Conservation (phyloP, 1,140 invertebrate species). For the Drosophila pandora region DNA sequence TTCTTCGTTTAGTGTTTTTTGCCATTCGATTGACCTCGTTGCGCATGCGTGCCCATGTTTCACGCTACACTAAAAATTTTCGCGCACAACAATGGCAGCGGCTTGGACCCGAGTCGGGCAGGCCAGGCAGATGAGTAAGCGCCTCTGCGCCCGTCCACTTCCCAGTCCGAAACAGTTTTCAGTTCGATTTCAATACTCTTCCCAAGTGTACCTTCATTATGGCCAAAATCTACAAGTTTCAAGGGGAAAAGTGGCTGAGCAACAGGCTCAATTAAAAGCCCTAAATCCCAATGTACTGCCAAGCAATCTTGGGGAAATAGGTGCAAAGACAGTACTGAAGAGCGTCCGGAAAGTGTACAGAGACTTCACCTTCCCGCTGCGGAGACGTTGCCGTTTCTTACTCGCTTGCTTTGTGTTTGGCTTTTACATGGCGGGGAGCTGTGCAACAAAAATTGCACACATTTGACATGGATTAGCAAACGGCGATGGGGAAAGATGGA, state of each 20-base stretch:
- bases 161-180: constrained; percentile 35
- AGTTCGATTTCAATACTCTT: constrained; percentile 24
- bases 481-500: constrained; percentile 41
- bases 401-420: constrained; percentile 33
- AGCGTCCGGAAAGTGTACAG: neutral
- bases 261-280: no score
- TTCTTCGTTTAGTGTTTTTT: constrained; percentile 6
- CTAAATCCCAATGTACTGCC: no score
- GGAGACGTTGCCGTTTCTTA: constrained; percentile 10
- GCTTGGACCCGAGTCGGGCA: constrained; percentile 14
- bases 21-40: constrained; percentile 81
- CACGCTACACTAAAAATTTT: constrained; percentile 78
- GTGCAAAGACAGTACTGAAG: no score
- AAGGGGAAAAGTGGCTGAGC: no score
- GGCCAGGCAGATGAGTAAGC: constrained; percentile 74
- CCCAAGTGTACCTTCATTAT: neutral
- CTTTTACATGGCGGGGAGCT: constrained; percentile 29
- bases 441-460: constrained; percentile 61
- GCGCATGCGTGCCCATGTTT: constrained; percentile 80
- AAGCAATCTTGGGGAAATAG: no score
- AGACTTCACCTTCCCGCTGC: neutral
- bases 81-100: constrained; percentile 55
- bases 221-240: no score
- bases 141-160: constrained; percentile 37
- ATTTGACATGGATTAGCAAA: constrained; percentile 58